These are phyloP conservation scores for Ooceraea biroi DNA, from an alignment of 1,140 invertebrate species.

Conservation along the genomic window DNA sequence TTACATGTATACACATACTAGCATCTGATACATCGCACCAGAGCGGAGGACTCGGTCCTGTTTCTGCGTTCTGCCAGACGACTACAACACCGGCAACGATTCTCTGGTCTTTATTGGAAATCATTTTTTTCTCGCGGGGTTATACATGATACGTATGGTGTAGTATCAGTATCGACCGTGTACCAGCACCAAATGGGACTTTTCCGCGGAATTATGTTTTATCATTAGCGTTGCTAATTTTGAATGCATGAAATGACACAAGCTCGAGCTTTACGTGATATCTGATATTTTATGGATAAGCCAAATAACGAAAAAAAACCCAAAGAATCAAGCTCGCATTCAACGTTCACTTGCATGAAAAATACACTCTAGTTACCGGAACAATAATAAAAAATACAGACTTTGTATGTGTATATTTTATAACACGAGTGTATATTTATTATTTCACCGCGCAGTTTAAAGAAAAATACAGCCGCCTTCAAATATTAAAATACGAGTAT, in stretches of 20 bases:
- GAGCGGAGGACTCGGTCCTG: conserved; percentile 19
- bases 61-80: conserved; percentile 39
- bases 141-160: neutral
- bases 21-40: neutral
- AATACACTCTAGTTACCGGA: too few relatives aligned
- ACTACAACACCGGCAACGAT: neutral
- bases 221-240: neutral
- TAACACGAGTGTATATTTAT: too few relatives aligned
- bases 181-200: neutral
- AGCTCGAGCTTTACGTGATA: neutral
- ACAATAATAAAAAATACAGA: too few relatives aligned
- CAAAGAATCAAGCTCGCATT: too few relatives aligned
- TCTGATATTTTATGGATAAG: neutral
- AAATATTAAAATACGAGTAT: conserved; percentile 8
- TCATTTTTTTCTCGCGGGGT: conserved; percentile 35
- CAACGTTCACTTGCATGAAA: too few relatives aligned
- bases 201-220: neutral
- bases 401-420: too few relatives aligned
- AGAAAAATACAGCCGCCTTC: neutral
- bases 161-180: neutral
- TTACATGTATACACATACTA: conserved; percentile 29
- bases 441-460: neutral
- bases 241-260: neutral
- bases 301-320: too few relatives aligned
- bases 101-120: conserved; percentile 34